phyloP scores from a whole-genome alignment of 2,888 invertebrate species.

The Rhagophthalmus giganteus region DNA sequence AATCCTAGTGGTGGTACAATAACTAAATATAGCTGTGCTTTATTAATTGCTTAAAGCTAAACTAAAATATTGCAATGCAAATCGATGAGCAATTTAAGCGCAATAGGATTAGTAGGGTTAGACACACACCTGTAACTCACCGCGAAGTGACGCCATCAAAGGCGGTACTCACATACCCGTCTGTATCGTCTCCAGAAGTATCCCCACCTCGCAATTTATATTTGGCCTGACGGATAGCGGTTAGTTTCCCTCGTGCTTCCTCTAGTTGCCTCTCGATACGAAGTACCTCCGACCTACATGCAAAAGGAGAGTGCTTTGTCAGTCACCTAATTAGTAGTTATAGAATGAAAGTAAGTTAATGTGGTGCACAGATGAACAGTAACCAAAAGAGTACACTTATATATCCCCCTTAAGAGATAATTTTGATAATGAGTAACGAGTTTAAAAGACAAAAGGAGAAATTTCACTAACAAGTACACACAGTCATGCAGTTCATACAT shows the following conservation, averaged over 20 bases:
- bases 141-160: slow-evolving; percentile 52
- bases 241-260: slow-evolving; percentile 87
- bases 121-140: slow-evolving; percentile 55
- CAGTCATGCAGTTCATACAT: neutral
- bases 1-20: no score
- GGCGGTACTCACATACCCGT: slow-evolving; percentile 56
- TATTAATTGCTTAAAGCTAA: no score
- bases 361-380: no score
- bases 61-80: no score
- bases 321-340: slow-evolving; percentile 28
- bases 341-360: slow-evolving; percentile 14
- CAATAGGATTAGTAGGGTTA: slow-evolving; percentile 48
- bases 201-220: slow-evolving; percentile 75
- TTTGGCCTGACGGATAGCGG: slow-evolving; percentile 90
- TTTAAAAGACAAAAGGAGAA: no score
- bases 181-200: slow-evolving; percentile 68
- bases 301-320: slow-evolving; percentile 26
- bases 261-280: slow-evolving; percentile 93
- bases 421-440: no score
- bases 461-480: neutral
- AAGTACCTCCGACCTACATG: slow-evolving; percentile 76
- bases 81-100: no score
- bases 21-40: no score
- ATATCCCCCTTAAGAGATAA: no score
- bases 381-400: no score